These are phyloP conservation scores for Corythornis leucogaster DNA, from an alignment of 2,797 vertebrate species.

Conservation along the genomic window DNA sequence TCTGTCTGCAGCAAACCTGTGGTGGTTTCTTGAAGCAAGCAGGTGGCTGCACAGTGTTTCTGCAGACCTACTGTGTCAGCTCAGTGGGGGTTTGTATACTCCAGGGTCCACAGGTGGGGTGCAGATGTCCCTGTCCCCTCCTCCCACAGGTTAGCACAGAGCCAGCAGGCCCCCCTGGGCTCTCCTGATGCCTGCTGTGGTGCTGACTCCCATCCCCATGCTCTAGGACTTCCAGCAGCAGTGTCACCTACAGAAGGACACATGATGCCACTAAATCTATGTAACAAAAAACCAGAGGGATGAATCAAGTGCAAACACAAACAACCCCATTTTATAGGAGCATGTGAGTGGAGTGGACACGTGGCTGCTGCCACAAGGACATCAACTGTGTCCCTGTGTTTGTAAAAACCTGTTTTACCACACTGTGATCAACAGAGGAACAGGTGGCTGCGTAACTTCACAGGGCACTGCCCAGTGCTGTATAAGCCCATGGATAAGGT, in stretches of 20 bases:
- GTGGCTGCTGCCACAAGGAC: not conserved
- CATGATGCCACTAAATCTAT: not conserved
- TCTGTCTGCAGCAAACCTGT: not conserved
- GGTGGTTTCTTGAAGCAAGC: not conserved
- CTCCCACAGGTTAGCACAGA: not conserved
- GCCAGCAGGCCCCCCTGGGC: not conserved
- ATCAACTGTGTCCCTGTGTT: not conserved
- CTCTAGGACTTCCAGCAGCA: not conserved
- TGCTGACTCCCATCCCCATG: accelerated
- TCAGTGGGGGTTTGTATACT: accelerated
- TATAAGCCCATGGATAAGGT: not conserved
- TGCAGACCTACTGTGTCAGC: accelerated
- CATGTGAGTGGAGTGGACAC: not conserved
- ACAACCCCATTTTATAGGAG: not conserved
- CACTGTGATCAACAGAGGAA: not conserved
- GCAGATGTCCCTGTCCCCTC: not conserved
- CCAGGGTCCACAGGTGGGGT: not conserved
- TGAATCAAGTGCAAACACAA: not conserved
- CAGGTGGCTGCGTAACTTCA: not conserved
- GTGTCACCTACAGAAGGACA: not conserved
- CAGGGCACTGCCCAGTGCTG: not conserved
- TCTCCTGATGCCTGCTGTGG: not conserved
- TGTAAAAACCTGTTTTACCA: not conserved
- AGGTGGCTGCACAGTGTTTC: accelerated
- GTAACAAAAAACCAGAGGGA: not conserved